A percentile compares a stretch with the other conserved stretches of the same genome.
Conservation (phyloP, 2,797 vertebrate species). For the Pampus argenteus region DNA sequence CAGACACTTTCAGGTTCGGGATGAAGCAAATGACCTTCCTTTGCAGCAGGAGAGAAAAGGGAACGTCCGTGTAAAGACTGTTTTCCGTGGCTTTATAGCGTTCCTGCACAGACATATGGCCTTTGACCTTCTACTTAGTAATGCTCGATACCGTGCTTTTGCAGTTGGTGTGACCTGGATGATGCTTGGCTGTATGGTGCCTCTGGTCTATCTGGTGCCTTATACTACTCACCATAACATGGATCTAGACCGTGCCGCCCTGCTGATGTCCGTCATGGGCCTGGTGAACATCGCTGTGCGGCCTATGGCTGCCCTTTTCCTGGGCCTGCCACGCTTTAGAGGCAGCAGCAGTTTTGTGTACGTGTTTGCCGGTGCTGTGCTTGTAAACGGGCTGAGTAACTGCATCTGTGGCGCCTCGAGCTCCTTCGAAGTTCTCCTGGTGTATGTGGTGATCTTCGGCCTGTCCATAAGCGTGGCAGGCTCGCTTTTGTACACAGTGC, state of each 20-base stretch:
- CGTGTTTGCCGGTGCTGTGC: not conserved
- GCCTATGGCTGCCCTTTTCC: not conserved
- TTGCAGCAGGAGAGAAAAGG: constrained; percentile 4
- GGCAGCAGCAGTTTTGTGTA: not conserved
- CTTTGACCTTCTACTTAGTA: constrained; percentile 16
- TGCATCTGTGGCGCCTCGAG: constrained; percentile 1
- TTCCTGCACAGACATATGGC: constrained; percentile 18
- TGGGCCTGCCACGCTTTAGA: constrained; percentile 2
- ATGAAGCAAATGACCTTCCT: not conserved
- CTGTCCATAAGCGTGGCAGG: not conserved
- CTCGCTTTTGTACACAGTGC: not conserved
- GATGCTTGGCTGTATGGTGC: not conserved
- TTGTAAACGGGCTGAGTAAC: constrained; percentile 8
- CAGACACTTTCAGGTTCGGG: not conserved
- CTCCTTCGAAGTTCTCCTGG: constrained; percentile 5
- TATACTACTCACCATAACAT: constrained; percentile 8
- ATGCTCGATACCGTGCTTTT: not conserved
- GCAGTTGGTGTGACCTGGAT: not conserved
- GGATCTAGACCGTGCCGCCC: not conserved
- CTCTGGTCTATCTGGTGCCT: constrained; percentile 19
- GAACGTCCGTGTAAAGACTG: not conserved
- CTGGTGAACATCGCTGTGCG: constrained; percentile 8
- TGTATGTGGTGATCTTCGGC: not conserved
- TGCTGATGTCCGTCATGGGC: constrained; percentile 11
- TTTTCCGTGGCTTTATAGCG: not conserved